Base-by-base conservation (phyloP, 92 coral and sea anemone genomes). In the Umimayanthus kanabou region DNA sequence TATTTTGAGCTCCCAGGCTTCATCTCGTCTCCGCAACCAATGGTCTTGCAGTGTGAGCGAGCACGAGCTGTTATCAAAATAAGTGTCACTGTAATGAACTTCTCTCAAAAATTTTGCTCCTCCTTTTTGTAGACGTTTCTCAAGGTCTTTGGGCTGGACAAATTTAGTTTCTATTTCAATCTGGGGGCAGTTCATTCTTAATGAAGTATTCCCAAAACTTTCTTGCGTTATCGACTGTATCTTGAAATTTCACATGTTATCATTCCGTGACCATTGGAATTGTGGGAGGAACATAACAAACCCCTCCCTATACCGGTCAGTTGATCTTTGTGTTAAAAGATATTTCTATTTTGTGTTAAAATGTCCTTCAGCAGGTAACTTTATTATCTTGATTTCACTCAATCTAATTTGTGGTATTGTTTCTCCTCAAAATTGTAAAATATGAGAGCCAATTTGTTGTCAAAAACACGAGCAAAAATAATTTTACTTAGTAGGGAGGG, bases 161-260 rank as follows among this genome's bases (percentile, higher is more conserved):
- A 94, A 94, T 89, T 92, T 94, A 76, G 76, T 89, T 87, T 94
- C 97, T 53, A 94, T 85, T 84, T 94, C 97, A 53, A 94, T 85
- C 55, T 81, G 23, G 25, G 33, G 57, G 9, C 23, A 39, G 11
- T 20, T 81, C 75, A 55, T 77, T 86, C 49, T 39, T 39, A 47
- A 40, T 40, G 37, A 73, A 42, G 45, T 47, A 47, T 0, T 0
- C 50, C 50, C 1, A 47, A 33, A 47, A 0, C 9, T 43, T 43
- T 43, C 0, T 47, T 7, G 50, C 50, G 8, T 10, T 47, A 47
- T 47, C 50, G 50, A 47, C 50, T 47, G 5, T 47, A 47, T 9
- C 11, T 47, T 47, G 11, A 47, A 47, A 47, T 47, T 11, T n/a
- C n/a, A n/a, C n/a, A n/a, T 77, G 37, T 55, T 50, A 50, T 50